These are phyloP conservation scores for Stigmatopora argus DNA, from an alignment of 2,113 vertebrate genomes.

Conservation along the genomic window DNA sequence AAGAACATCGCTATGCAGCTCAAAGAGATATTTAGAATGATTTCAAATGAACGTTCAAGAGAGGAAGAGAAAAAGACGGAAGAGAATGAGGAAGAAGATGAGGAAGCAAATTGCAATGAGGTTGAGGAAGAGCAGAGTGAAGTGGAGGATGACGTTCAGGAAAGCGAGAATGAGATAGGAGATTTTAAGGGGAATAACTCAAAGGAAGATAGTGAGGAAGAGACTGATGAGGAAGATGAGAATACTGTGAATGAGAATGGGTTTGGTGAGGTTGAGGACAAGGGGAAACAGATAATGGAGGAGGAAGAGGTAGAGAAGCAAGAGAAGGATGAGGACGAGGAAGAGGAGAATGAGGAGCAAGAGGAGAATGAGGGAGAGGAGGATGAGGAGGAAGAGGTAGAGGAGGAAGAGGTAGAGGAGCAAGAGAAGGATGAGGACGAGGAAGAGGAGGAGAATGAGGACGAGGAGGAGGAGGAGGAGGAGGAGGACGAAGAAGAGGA, in stretches of 20 bases:
- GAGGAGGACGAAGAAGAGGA: background rate
- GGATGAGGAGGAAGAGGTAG: background rate
- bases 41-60: background rate
- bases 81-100: background rate
- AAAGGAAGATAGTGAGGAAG: too few species aligned
- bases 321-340: background rate
- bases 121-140: background rate
- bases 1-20: background rate
- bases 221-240: background rate
- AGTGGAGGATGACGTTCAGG: background rate
- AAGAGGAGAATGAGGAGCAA: background rate
- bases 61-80: background rate
- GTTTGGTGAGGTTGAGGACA: background rate
- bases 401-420: too few species aligned
- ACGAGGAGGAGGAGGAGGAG: background rate
- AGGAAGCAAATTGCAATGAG: background rate
- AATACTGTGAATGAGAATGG: background rate
- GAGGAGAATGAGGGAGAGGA: background rate
- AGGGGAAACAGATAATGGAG: background rate
- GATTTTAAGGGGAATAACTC: background rate
- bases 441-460: background rate
- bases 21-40: background rate
- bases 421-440: background rate
- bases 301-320: background rate
- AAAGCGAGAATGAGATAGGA: background rate